These are phyloP conservation scores for Anguilla megastoma DNA, from an alignment of 2,797 vertebrate genomes.

Conservation along the genomic window DNA sequence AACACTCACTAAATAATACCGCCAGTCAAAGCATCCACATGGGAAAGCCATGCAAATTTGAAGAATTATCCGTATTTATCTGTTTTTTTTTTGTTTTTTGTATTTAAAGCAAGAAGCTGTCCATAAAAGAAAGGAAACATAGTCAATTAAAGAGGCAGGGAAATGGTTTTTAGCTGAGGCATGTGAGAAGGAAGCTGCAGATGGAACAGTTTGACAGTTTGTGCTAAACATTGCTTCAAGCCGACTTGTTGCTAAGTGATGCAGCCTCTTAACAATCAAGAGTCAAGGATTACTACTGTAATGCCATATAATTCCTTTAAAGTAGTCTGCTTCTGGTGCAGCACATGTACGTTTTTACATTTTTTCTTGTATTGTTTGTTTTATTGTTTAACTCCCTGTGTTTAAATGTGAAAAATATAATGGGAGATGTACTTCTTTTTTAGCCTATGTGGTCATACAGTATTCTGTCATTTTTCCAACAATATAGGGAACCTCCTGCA, in stretches of 20 bases:
- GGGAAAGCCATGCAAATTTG: not conserved
- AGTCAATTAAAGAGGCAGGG: not conserved
- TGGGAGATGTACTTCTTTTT: not conserved
- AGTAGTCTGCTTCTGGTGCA: not conserved
- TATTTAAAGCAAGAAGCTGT: not conserved
- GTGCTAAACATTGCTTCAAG: constrained; percentile 7
- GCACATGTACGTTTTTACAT: not conserved
- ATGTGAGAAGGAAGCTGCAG: not conserved
- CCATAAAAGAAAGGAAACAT: not conserved
- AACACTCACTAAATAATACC: not conserved
- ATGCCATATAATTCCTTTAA: not conserved
- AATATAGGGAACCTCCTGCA: not conserved
- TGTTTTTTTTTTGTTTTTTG: not conserved
- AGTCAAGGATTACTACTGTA: not conserved
- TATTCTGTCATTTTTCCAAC: not conserved
- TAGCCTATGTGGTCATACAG: not conserved
- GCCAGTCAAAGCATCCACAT: not conserved
- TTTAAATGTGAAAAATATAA: not conserved
- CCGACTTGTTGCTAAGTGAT: constrained; percentile 28
- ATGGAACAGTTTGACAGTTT: not conserved
- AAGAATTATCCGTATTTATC: not conserved
- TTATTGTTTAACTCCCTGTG: not conserved
- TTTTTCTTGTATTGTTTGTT: not conserved
- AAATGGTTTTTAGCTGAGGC: not conserved
- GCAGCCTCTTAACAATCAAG: not conserved